Evolutionary conservation across 1,140 invertebrate genomes (phyloP), one percentile per base, ranked within the genome.

Genomic region (Zeugodacus cucurbitae): DNA sequence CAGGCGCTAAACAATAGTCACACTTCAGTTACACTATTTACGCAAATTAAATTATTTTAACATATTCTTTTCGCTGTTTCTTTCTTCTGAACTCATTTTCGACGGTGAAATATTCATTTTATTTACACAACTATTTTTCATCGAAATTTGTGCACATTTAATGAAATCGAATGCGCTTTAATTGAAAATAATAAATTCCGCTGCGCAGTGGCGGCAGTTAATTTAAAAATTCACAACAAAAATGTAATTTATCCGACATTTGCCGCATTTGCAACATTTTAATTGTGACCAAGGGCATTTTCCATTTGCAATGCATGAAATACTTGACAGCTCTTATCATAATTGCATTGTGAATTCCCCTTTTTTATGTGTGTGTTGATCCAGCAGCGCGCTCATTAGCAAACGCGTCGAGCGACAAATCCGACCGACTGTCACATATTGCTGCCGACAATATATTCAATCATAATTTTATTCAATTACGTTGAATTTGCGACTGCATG

Each of bases 241-340:
- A 82, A 82, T 48, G 44, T 20, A 48, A 48, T 82, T 82, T 82
- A 48, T 26, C 34, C 8, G 5, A 82, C 10, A 48, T 48, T 82
- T 82, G 58, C 44, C 26, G 8, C 48, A 48, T 48, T 44, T 78
- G 5, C 14, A 34, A 17, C 59, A 20, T 70, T 62, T 67, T 32
- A 10, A 67, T 74, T 82, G 11, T 26, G 74, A 8, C 41, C 74
- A 82, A 82, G 37, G 22, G 48, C 41, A 82, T 48, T 37, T 70
- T n/a, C n/a, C n/a, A n/a, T n/a, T n/a, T 54, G 10, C 22, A 48
- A 82, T 48, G 74, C 41, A 48, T 82, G 14, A 82, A 82, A 82
- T 82, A 54, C 41, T 82, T 82, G 74, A 48, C 74, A 82, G 74
- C 74, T 82, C 74, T 82, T 82, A 82, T 82, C 74, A 82, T 82